Conservation (phyloP, 1,140 invertebrate genomes). For the Spodoptera litura region DNA sequence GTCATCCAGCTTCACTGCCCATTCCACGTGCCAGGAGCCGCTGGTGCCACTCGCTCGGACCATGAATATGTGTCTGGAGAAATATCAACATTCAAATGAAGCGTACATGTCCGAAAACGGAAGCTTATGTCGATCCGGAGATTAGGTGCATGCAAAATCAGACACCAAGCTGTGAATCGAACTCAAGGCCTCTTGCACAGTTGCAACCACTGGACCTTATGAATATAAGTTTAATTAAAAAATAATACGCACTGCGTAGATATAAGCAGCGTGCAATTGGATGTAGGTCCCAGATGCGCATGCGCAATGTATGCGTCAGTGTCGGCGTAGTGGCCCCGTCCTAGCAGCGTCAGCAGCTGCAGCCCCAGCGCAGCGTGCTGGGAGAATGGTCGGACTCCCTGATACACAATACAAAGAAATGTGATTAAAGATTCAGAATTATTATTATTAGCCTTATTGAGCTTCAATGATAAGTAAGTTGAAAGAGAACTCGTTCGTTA, state of each 20-base stretch:
- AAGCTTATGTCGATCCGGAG: too few species aligned
- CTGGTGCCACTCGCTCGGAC: constrained; percentile 89
- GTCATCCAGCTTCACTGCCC: constrained; percentile 91
- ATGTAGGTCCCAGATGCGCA: constrained; percentile 86
- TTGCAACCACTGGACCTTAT: too few species aligned
- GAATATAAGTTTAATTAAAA: not conserved
- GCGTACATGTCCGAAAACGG: too few species aligned
- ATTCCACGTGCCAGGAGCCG: constrained; percentile 92
- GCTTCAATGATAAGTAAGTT: too few species aligned
- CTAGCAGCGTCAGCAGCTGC: constrained; percentile 87
- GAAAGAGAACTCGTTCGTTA: too few species aligned
- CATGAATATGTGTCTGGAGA: constrained; percentile 90
- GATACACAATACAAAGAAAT: not conserved
- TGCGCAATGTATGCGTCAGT: constrained; percentile 91
- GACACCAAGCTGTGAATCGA: too few species aligned
- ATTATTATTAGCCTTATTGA: too few species aligned
- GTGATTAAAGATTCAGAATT: not conserved
- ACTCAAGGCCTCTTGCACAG: too few species aligned
- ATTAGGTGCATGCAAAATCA: too few species aligned
- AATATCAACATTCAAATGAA: not conserved
- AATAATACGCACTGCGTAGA: constrained; percentile 88
- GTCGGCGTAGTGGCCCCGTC: constrained; percentile 89
- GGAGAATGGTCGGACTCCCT: constrained; percentile 90
- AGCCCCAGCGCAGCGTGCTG: constrained; percentile 88
- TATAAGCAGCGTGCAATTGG: constrained; percentile 85